Evolutionary conservation across 2,797 vertebrate genomes (phyloP).

Genomic region (Podargus strigoides): DNA sequence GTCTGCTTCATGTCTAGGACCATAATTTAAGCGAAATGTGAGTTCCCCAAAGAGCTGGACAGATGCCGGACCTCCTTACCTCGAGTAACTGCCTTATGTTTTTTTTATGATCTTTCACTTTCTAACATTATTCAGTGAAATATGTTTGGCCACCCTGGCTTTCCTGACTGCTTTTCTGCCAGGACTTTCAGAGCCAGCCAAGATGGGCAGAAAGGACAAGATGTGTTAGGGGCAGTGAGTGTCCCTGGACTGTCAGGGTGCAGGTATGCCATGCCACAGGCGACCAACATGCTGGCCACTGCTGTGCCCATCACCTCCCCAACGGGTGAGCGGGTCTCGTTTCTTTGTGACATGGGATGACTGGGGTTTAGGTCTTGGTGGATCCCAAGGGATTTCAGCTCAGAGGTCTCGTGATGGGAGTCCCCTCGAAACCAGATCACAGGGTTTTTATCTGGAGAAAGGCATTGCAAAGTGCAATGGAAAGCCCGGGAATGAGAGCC

Average conservation of each 20-base stretch:
- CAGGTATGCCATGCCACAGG: not conserved
- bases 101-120: not conserved
- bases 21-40: conserved; percentile 8
- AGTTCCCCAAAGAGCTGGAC: not conserved
- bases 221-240: not conserved
- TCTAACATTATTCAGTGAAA: not conserved
- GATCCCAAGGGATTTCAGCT: not conserved
- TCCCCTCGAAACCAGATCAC: not conserved
- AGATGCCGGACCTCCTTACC: not conserved
- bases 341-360: not conserved
- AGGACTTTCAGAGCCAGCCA: not conserved
- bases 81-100: not conserved
- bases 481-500: not conserved
- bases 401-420: not conserved
- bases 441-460: not conserved
- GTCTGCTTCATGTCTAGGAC: not conserved
- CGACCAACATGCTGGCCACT: rapidly evolving
- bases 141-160: not conserved
- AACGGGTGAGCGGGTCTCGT: rapidly evolving
- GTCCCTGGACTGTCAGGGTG: not conserved
- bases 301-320: not conserved
- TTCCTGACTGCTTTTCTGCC: not conserved
- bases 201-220: not conserved
- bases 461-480: not conserved
- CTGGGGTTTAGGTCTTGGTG: not conserved